Conservation (phyloP, 2,113 vertebrate genomes). For the Romanogobio albipinnatus region DNA sequence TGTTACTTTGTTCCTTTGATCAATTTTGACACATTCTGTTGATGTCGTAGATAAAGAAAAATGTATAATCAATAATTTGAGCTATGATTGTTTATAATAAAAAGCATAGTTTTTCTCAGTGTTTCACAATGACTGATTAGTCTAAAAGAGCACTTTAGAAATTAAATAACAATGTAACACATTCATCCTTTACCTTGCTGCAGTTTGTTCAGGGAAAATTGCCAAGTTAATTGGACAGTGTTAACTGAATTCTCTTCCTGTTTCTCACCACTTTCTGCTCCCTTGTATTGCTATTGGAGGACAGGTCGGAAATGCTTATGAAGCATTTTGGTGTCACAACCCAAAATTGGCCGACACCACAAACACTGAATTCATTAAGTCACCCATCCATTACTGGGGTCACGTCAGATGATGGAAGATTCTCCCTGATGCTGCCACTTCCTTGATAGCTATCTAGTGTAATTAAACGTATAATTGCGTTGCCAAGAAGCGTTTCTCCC, state of each 20-base stretch:
- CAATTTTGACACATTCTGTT: background rate
- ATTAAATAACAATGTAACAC: constrained; percentile 26
- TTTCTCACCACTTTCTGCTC: constrained; percentile 28
- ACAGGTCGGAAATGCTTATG: constrained; percentile 65
- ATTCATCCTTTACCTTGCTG: constrained; percentile 21
- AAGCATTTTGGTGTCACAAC: constrained; percentile 57
- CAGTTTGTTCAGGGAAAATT: constrained; percentile 12
- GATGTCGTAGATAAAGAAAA: background rate
- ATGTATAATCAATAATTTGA: constrained; percentile 3
- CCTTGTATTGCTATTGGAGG: constrained; percentile 51
- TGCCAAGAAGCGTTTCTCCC: constrained; percentile 58
- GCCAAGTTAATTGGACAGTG: constrained; percentile 31
- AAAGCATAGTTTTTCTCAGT: constrained; percentile 6
- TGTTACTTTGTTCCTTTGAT: background rate
- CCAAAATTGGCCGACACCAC: constrained; percentile 62
- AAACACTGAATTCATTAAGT: constrained; percentile 70
- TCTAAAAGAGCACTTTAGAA: constrained; percentile 28
- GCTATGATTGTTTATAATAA: constrained; percentile 8
- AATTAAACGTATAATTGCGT: constrained; percentile 74
- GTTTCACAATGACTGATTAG: constrained; percentile 9
- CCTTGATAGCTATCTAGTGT: constrained; percentile 69
- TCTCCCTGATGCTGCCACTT: constrained; percentile 61
- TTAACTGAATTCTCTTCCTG: constrained; percentile 27
- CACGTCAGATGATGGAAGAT: constrained; percentile 61
- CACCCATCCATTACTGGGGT: constrained; percentile 57